Percentiles rank a stretch among this genome's conserved stretches.
Evolutionary conservation across 2,888 invertebrate genomes (phyloP).

Genomic region (Apomyelois bistriatella): DNA sequence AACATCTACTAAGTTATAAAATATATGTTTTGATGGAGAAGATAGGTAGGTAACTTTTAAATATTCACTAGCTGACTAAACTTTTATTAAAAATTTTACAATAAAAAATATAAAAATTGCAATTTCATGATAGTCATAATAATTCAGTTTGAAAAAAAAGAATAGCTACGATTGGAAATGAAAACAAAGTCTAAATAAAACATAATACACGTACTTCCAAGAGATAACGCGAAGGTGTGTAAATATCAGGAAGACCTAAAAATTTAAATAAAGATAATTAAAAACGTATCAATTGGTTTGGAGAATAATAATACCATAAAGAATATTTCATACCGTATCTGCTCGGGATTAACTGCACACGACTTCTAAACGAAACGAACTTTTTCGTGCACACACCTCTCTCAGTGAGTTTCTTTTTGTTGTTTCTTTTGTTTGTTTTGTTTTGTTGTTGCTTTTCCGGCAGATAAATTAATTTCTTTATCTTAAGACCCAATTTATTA

Average conservation of each 20-base stretch:
- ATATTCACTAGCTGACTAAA: too few species aligned
- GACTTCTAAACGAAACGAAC: conserved; percentile 46
- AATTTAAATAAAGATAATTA: not conserved
- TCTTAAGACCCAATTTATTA: conserved; percentile 50
- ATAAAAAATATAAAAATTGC: too few species aligned
- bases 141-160: too few species aligned
- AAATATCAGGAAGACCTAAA: conserved; percentile 31
- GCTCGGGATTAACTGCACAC: conserved; percentile 45
- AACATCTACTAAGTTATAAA: too few species aligned
- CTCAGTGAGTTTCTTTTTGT: conserved; percentile 16
- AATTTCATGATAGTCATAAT: too few species aligned
- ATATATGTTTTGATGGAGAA: too few species aligned
- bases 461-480: conserved; percentile 20
- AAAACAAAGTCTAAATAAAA: not conserved
- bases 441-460: not conserved
- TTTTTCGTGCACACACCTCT: conserved; percentile 30
- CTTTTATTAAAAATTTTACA: too few species aligned
- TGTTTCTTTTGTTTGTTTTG: not conserved
- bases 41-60: too few species aligned
- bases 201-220: conserved; percentile 39
- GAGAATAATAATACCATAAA: too few species aligned
- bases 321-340: not conserved
- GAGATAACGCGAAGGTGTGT: conserved; percentile 54
- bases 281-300: too few species aligned
- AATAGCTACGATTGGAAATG: too few species aligned